Conservation (phyloP, 2,797 vertebrate species). For the Epinephelus awoara region DNA sequence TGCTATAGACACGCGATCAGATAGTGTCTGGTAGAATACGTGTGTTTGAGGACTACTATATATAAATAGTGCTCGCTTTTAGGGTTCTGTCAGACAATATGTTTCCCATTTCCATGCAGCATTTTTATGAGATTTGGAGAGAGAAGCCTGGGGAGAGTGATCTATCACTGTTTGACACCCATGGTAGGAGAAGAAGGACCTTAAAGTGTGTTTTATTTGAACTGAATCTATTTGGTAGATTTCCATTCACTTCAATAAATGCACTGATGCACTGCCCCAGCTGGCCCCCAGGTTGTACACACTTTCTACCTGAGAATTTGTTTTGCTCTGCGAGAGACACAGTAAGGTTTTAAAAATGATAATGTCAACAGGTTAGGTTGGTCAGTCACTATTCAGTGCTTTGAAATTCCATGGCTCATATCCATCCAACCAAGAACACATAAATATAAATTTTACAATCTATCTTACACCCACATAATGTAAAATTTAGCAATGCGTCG, state of each 20-base stretch:
- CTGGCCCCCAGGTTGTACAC: slow-evolving; percentile 10
- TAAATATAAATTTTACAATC: neutral
- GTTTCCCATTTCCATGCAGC: slow-evolving; percentile 54
- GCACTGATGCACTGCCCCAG: neutral
- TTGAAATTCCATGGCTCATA: neutral
- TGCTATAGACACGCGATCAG: slow-evolving; percentile 10
- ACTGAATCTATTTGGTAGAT: slow-evolving; percentile 21
- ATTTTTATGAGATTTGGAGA: slow-evolving; percentile 53
- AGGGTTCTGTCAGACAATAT: slow-evolving; percentile 39
- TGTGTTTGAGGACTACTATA: slow-evolving; percentile 16
- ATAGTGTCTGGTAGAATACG: neutral
- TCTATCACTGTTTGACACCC: slow-evolving; percentile 43
- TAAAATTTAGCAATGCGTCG: neutral
- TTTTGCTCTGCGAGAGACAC: neutral
- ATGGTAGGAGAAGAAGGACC: slow-evolving; percentile 26
- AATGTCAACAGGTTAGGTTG: neutral
- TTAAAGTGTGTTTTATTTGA: slow-evolving; percentile 38
- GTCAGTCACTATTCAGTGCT: neutral
- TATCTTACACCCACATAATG: neutral
- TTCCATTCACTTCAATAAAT: slow-evolving; percentile 10
- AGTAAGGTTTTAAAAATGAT: neutral
- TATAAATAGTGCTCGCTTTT: slow-evolving; percentile 1
- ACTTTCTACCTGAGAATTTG: neutral
- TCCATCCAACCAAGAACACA: neutral
- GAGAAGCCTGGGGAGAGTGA: slow-evolving; percentile 10